These are phyloP conservation scores for Anthophora plumipes DNA, from an alignment of 2,888 invertebrate genomes.

Conservation along the genomic window DNA sequence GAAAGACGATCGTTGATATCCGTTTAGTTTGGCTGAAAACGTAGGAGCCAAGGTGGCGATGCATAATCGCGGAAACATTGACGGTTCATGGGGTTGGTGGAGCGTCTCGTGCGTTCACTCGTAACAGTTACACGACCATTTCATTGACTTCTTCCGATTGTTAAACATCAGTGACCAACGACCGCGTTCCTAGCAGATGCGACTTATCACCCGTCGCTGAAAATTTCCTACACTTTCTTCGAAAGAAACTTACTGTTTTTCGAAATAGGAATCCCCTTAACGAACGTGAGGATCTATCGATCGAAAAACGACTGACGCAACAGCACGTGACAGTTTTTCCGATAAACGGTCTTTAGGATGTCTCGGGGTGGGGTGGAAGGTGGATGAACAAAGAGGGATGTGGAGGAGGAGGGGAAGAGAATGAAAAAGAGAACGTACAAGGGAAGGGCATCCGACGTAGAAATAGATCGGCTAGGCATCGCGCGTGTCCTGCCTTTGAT, in stretches of 20 bases:
- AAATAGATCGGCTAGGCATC: conserved; percentile 66
- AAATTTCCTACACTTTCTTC: not conserved
- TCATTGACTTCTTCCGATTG: no score
- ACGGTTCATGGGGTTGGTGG: no score
- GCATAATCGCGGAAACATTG: not conserved
- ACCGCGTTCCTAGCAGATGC: no score
- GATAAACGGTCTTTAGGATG: conserved; percentile 39
- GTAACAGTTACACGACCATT: not conserved
- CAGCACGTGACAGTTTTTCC: conserved; percentile 34
- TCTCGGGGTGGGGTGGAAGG: conserved; percentile 28
- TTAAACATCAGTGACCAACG: no score
- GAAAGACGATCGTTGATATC: not conserved
- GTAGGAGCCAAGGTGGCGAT: not conserved
- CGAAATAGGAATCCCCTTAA: not conserved
- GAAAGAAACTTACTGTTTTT: not conserved
- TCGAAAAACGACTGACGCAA: not conserved
- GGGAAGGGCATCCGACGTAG: conserved; percentile 48
- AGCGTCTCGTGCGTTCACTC: not conserved
- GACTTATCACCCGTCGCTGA: not conserved
- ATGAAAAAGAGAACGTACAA: conserved; percentile 15
- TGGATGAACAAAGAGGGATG: not conserved
- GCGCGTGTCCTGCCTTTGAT: conserved; percentile 75
- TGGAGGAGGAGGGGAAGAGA: conserved; percentile 1
- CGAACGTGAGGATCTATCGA: not conserved
- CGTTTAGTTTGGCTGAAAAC: not conserved